Evolutionary conservation across 2,113 vertebrate species (phyloP), one percentile per base, ranked within the genome.

Genomic region (Mugil cephalus): DNA sequence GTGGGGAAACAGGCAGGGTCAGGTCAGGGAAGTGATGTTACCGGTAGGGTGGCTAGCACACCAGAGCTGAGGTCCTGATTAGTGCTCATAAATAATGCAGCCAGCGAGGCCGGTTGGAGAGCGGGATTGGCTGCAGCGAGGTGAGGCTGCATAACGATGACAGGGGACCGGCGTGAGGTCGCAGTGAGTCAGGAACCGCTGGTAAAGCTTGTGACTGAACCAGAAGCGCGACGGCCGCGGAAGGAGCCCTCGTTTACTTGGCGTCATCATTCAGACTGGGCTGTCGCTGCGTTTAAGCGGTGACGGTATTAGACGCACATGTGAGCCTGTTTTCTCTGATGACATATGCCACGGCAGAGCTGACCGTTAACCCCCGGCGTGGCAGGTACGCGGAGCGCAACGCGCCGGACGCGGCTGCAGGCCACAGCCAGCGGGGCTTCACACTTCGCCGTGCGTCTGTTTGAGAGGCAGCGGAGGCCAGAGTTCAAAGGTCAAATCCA

Each of bases 401-500:
- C 45, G 35, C 24, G 48, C 55, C 17, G 17, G 80, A 83, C 76
- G 69, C 17, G 42, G 80, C 84, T 78, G 65, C 61, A 34, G 85
- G 85, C 79, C 82, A 69, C 69, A 69, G 67, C 78, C 82, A 19
- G 77, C 14, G 15, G 45, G 65, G 87, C 82, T 86, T 86, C 80
- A 83, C 88, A 75, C 77, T 76, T 65, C 47, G 58, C 68, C 52
- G 79, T 70, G 84, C 88, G 88, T 90, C 91, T 69, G 78, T 80
- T 78, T 78, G 68, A 77, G 82, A 76, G 83, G 73, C 87, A 71
- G 82, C 42, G 63, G 67, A 80, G 82, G 76, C 62, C 80, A 80
- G 54, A 87, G 91, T 79, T 90, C 90, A 91, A 64, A 82, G 93
- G 89, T 92, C 91, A 93, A 91, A 93, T 82, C 93, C 89, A 94